Base-by-base conservation (phyloP, 1,140 invertebrate genomes). In the Dinoponera quadriceps region DNA sequence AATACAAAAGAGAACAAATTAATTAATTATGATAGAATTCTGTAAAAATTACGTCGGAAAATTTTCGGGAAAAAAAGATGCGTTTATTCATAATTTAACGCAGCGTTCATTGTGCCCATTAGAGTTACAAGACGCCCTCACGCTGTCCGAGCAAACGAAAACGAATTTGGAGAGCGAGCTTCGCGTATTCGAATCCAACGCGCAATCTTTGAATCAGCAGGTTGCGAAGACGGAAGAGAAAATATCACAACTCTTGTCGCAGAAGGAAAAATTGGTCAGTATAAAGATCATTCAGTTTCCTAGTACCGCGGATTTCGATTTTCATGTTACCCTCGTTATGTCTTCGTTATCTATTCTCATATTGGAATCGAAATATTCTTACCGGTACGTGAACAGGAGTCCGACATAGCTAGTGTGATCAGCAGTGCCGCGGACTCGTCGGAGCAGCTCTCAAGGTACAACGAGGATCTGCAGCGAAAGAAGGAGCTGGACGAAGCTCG, bases 401-500 rank as follows among this genome's bases (percentile, higher is more conserved):
- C 87, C 11, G 91, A 95, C 84, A 92, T 94, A 29, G 89, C 91
- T 13, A 90, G 90, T 68, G 83, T 93, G 25, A 91, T 95, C 60
- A 94, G 89, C 62, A 91, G 88, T 22, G 94, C 94, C 0, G 86
- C 90, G 0, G 91, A 95, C 85, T 94, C 94, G 0, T 95, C 94
- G 2, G 90, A 93, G 20, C 93, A 95, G 63, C 90, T 96, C 60
- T 91, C 94, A 83, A 95, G 90, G 83, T 93, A 95, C 85, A 94
- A 95, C 62, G 91, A 92, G 66, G 94, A 95, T 62, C 92, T 95
- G 55, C 92, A 91, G 49, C 93, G 94, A 86, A 90, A 95, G 51
- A 92, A 94, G 78, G 95, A 96, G 84, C 86, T 96, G 7, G 91
- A 94, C 60, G 88, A 93, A 86, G 84, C 92, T 69, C 94, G 93